A percentile compares a stretch with the other conserved stretches of the same genome.
Conservation (phyloP, 2,888 invertebrate genomes). For the Heliconius ethilla region DNA sequence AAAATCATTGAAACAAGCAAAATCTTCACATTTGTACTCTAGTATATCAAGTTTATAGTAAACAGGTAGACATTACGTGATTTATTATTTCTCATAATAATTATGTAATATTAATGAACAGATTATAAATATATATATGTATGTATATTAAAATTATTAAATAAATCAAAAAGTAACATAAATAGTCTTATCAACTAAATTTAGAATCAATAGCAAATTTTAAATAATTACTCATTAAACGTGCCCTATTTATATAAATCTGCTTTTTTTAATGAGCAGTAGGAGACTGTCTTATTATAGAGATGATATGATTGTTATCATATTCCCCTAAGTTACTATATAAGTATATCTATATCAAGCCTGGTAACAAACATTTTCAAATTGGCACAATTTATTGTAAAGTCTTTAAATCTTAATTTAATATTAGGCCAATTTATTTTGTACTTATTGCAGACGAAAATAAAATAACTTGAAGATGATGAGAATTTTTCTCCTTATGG, state of each 20-base stretch:
- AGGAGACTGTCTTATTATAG: background rate
- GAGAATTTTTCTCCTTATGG: conserved; percentile 34
- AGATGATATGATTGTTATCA: background rate
- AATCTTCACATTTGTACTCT: conserved; percentile 4
- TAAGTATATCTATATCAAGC: background rate
- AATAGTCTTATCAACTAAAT: background rate
- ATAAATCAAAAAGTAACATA: too few species aligned
- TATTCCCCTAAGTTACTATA: background rate
- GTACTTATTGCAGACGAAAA: conserved; percentile 21
- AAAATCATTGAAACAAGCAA: background rate
- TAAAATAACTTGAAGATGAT: conserved; percentile 25
- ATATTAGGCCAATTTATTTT: background rate
- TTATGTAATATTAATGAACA: too few species aligned
- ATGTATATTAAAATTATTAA: too few species aligned
- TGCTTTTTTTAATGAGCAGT: background rate
- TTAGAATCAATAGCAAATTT: background rate
- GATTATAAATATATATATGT: too few species aligned
- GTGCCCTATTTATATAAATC: background rate
- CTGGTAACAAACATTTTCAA: background rate
- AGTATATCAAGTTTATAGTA: background rate
- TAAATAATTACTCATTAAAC: background rate
- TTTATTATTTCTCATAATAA: too few species aligned
- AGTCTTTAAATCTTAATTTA: background rate
- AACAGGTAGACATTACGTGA: background rate
- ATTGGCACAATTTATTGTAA: background rate